These are phyloP conservation scores for Acomys russatus DNA, from an alignment of 2,797 vertebrate species.

Conservation along the genomic window DNA sequence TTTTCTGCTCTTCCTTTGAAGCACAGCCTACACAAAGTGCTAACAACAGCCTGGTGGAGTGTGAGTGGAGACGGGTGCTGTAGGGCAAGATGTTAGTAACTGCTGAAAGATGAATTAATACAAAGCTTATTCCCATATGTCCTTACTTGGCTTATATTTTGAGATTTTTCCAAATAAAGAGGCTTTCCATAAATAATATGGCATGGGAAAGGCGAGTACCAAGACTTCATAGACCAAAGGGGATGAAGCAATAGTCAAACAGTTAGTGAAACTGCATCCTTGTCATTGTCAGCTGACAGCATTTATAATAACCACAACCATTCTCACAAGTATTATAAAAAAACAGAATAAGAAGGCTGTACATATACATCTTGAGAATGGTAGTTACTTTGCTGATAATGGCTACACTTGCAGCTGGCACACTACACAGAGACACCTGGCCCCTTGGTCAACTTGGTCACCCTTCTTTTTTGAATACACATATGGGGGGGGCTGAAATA, in stretches of 20 bases:
- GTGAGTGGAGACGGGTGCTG: not conserved
- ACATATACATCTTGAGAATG: not conserved
- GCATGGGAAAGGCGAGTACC: not conserved
- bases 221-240: not conserved
- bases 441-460: no score
- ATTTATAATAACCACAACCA: not conserved
- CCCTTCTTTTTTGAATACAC: not conserved
- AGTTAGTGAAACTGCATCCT: not conserved
- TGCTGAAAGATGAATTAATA: not conserved
- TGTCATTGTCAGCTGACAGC: not conserved
- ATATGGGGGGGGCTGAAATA: no score
- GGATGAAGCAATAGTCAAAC: rapidly evolving
- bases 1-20: not conserved
- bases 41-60: not conserved
- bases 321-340: not conserved
- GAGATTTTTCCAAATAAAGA: not conserved
- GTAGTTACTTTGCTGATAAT: not conserved
- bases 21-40: not conserved
- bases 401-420: no score
- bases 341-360: not conserved
- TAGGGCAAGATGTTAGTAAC: not conserved
- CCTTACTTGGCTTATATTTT: not conserved
- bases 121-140: not conserved
- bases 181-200: not conserved
- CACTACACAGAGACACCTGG: not conserved